Conservation (phyloP, 2,797 vertebrate genomes). For the Eleutherodactylus coqui region DNA sequence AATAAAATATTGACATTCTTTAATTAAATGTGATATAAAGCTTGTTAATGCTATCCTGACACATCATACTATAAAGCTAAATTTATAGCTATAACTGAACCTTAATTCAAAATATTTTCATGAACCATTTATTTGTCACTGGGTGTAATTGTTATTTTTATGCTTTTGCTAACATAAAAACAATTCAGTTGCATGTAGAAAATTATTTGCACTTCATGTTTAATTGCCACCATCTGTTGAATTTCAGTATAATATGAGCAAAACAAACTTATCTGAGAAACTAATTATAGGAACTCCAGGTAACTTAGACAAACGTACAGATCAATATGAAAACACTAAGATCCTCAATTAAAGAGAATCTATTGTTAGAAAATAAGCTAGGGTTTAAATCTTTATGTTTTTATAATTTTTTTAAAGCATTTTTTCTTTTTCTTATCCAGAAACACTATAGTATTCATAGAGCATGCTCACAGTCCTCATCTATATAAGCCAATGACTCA, state of each 20-base stretch:
- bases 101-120: conserved; percentile 25
- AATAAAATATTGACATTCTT: conserved; percentile 26
- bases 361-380: too few relatives aligned
- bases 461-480: too few relatives aligned
- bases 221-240: conserved; percentile 28
- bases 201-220: conserved; percentile 20
- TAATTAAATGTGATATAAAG: conserved; percentile 32
- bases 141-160: conserved; percentile 41
- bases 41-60: conserved; percentile 13
- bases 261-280: background rate
- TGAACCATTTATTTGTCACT: conserved; percentile 33
- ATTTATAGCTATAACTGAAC: conserved; percentile 24
- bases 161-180: conserved; percentile 28
- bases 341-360: too few relatives aligned
- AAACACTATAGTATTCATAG: too few relatives aligned
- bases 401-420: too few relatives aligned
- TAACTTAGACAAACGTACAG: too few relatives aligned
- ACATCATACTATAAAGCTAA: background rate
- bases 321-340: too few relatives aligned
- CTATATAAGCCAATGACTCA: too few relatives aligned
- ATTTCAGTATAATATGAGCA: background rate
- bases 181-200: conserved; percentile 29
- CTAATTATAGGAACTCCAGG: background rate
- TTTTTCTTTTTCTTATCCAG: too few relatives aligned
- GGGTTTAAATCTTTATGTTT: too few relatives aligned